Percentiles rank a stretch among this genome's conserved stretches.
These are phyloP conservation scores for Ceratina calcarata DNA, from an alignment of 1,140 invertebrate genomes.

Conservation along the genomic window DNA sequence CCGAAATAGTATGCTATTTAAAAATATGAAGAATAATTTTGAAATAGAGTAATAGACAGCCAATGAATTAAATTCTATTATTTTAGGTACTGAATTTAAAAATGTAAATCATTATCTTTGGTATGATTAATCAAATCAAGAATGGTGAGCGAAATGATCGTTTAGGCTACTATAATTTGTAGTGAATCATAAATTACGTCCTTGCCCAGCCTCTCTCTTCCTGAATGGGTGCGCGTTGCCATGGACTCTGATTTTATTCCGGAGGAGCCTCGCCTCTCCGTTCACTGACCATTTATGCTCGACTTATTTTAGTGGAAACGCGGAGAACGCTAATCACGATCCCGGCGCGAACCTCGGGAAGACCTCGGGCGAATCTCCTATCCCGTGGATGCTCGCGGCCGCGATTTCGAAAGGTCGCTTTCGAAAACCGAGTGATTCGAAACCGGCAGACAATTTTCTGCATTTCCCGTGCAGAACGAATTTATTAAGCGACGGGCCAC, in stretches of 20 bases:
- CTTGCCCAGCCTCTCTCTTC: slow-evolving; percentile 73
- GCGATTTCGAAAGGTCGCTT: slow-evolving; percentile 40
- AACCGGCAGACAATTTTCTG: not conserved
- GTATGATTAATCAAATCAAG: too few species aligned
- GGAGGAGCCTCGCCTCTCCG: slow-evolving; percentile 64
- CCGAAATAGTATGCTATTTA: too few species aligned
- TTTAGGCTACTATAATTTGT: too few species aligned
- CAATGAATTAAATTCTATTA: too few species aligned
- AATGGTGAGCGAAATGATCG: too few species aligned
- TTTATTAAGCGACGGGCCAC: slow-evolving; percentile 20
- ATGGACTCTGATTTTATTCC: slow-evolving; percentile 55
- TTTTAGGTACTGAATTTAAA: too few species aligned
- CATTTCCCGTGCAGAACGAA: not conserved
- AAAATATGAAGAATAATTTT: too few species aligned
- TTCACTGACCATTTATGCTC: slow-evolving; percentile 69
- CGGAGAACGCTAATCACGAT: slow-evolving; percentile 15
- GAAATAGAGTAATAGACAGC: too few species aligned
- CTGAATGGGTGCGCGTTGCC: slow-evolving; percentile 63
- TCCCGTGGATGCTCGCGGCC: too few species aligned
- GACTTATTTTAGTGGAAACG: slow-evolving; percentile 53
- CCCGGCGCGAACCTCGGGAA: not conserved
- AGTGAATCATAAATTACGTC: slow-evolving; percentile 39
- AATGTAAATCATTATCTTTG: too few species aligned
- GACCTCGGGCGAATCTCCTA: not conserved
- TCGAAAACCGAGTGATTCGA: slow-evolving; percentile 11